Conservation (phyloP, 1,140 invertebrate genomes). For the Eumaeus atala region DNA sequence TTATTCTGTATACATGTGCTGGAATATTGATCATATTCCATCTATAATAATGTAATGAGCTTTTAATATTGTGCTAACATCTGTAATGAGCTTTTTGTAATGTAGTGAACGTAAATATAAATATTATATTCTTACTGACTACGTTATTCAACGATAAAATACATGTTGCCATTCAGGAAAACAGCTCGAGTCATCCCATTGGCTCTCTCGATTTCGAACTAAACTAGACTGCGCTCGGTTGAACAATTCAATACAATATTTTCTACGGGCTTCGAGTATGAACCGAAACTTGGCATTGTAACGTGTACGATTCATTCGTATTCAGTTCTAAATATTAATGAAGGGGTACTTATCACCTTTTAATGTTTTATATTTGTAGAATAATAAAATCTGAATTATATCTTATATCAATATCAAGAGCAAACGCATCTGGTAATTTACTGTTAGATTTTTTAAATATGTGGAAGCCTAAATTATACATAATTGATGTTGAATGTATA, state of each 20-base stretch:
- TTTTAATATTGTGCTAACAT: conserved; percentile 54
- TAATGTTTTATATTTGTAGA: no score
- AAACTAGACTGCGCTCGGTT: background rate
- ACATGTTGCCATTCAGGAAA: no score
- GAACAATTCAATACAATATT: conserved; percentile 9
- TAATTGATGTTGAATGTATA: conserved; percentile 10
- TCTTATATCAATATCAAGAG: no score
- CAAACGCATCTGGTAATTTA: no score
- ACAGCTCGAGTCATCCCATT: no score
- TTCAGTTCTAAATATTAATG: background rate
- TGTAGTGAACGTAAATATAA: conserved; percentile 35
- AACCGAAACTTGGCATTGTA: conserved; percentile 2
- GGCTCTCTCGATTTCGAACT: no score
- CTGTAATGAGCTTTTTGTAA: conserved; percentile 64
- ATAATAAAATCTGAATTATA: no score
- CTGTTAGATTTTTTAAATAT: background rate
- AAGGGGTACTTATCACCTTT: no score
- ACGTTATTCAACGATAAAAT: no score
- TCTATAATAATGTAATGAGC: conserved; percentile 40
- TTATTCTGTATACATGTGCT: background rate
- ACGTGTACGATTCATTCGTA: background rate
- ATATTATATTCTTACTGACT: no score
- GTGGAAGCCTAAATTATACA: conserved; percentile 6
- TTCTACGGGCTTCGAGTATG: background rate
- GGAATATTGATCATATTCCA: conserved; percentile 5